phyloP scores from a whole-genome alignment of 2,888 invertebrate species.

The Dione juno region DNA sequence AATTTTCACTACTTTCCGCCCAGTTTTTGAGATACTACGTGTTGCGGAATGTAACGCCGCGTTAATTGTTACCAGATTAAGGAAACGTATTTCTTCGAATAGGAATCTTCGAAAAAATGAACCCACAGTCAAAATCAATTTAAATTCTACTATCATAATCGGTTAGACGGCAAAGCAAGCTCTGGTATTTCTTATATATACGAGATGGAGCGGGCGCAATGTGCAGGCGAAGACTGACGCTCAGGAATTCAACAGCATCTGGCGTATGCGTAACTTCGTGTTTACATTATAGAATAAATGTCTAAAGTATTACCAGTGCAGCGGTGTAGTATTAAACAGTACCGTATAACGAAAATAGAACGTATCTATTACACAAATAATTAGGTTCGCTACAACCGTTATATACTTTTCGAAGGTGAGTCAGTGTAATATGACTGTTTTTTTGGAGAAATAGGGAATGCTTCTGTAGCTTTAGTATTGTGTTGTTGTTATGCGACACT shows the following conservation, averaged over 20 bases:
- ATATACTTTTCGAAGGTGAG: conserved; percentile 15
- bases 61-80: too few species aligned
- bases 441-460: not conserved
- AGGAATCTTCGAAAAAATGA: too few species aligned
- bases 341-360: conserved; percentile 38
- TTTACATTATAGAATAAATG: conserved; percentile 23
- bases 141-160: not conserved
- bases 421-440: conserved; percentile 2
- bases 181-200: conserved; percentile 23
- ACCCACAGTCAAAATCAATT: too few species aligned
- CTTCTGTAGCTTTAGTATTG: not conserved
- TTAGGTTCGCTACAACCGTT: conserved; percentile 24
- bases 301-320: conserved; percentile 7
- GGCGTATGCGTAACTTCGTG: conserved; percentile 15
- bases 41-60: too few species aligned
- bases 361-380: conserved; percentile 33
- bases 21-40: too few species aligned
- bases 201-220: conserved; percentile 10
- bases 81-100: too few species aligned
- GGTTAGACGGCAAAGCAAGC: not conserved
- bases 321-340: conserved; percentile 16
- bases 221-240: conserved; percentile 21
- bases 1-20: too few species aligned
- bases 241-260: conserved; percentile 17
- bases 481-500: too few species aligned